Conservation (phyloP, 2,797 vertebrate genomes). For the Paramormyrops hopkinsi region DNA sequence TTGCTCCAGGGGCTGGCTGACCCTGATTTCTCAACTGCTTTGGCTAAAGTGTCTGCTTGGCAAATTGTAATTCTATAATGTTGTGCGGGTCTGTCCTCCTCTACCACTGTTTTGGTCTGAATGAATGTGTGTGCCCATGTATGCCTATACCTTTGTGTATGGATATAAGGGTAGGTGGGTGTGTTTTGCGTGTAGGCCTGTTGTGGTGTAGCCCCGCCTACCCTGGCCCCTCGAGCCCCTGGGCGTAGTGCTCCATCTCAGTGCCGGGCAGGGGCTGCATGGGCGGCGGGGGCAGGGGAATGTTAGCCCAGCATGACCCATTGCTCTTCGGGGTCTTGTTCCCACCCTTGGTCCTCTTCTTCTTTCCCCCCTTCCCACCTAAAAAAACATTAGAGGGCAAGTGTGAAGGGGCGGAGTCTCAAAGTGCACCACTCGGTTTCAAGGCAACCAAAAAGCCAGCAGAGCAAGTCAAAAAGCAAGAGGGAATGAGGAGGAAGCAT, state of each 20-base stretch:
- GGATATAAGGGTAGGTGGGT: background rate
- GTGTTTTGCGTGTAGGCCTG: constrained; percentile 22
- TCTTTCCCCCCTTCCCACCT: constrained; percentile 93
- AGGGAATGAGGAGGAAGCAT: background rate
- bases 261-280: constrained; percentile 89
- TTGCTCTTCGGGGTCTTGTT: constrained; percentile 82
- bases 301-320: constrained; percentile 83
- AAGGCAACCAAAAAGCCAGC: background rate
- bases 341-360: constrained; percentile 87
- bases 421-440: background rate
- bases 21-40: background rate
- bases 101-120: constrained; percentile 22
- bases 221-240: constrained; percentile 75
- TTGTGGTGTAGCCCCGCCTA: constrained; percentile 31
- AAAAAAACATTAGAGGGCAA: constrained; percentile 23
- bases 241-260: constrained; percentile 80
- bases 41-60: background rate
- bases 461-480: background rate
- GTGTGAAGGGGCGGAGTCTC: background rate
- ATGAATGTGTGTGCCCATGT: constrained; percentile 25
- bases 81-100: background rate
- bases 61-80: background rate
- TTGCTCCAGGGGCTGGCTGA: background rate
- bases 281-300: constrained; percentile 81
- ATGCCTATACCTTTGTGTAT: background rate